Percentiles rank a stretch among this genome's conserved stretches.
Conservation (phyloP, 2,888 invertebrate species). For the Nephrotoma appendiculata region DNA sequence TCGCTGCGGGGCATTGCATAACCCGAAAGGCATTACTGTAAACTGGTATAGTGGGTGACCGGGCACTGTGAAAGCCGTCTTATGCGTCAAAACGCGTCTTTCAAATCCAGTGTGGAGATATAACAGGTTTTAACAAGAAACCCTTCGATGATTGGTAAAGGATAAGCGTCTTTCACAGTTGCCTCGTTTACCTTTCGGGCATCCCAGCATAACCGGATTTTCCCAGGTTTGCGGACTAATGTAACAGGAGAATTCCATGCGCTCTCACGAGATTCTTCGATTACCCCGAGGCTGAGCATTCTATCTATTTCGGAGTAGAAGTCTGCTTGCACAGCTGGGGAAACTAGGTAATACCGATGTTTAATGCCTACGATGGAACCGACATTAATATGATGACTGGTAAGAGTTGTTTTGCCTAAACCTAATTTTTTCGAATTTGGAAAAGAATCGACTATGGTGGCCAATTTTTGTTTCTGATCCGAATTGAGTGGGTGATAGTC, state of each 20-base stretch:
- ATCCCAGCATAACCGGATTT: too few species aligned
- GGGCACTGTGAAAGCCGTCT: constrained; percentile 16
- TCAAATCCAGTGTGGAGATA: constrained; percentile 17
- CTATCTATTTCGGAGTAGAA: constrained; percentile 18
- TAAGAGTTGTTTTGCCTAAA: constrained; percentile 10
- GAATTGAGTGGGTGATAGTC: neutral
- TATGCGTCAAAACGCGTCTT: constrained; percentile 13
- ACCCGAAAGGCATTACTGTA: neutral
- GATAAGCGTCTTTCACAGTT: constrained; percentile 13
- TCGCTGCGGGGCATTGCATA: neutral
- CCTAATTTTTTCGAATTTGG: neutral
- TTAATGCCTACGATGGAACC: constrained; percentile 10
- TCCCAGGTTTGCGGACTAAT: too few species aligned
- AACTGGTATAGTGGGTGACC: neutral
- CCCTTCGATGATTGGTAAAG: constrained; percentile 10
- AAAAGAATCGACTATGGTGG: neutral
- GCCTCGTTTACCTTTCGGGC: constrained; percentile 15
- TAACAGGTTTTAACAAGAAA: constrained; percentile 17
- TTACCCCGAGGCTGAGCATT: neutral
- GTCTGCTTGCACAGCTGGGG: constrained; percentile 12
- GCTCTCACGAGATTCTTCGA: neutral
- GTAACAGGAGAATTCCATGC: too few species aligned
- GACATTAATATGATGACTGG: constrained; percentile 12
- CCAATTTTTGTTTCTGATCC: neutral
- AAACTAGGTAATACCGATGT: constrained; percentile 13